These are phyloP conservation scores for Murina feae DNA, from an alignment of 2,113 vertebrate species.

Conservation along the genomic window DNA sequence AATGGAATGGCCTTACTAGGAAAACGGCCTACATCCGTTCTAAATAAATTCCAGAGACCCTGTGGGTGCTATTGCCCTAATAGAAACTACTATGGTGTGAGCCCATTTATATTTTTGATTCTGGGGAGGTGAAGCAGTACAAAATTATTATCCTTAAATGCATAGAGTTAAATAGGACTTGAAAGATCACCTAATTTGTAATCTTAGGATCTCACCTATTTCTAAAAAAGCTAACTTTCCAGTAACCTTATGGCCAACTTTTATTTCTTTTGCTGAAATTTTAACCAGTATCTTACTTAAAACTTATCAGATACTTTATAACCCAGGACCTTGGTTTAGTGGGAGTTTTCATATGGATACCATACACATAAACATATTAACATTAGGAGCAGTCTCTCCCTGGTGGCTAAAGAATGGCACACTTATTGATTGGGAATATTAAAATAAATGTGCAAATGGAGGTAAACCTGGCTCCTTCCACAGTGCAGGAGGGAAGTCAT, in stretches of 20 bases:
- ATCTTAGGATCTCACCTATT: not conserved
- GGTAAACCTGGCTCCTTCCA: not conserved
- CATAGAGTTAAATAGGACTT: not conserved
- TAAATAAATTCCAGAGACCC: not conserved
- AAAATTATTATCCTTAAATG: not conserved
- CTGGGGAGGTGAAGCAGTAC: not conserved
- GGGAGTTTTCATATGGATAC: not conserved
- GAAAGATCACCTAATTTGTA: not conserved
- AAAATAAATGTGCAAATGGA: not conserved
- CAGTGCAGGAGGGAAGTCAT: not conserved
- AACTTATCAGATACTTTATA: not conserved
- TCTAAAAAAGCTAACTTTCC: not conserved
- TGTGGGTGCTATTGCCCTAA: not conserved
- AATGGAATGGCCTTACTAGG: not conserved
- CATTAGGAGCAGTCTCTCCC: not conserved
- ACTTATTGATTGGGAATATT: not conserved
- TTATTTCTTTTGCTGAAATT: slow-evolving; percentile 14
- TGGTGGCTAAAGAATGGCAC: not conserved
- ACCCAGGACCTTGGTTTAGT: not conserved
- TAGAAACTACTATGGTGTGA: not conserved
- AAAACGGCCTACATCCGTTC: not conserved
- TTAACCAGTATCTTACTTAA: not conserved
- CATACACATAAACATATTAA: not conserved
- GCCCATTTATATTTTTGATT: not conserved
- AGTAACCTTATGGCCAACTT: not conserved